phyloP scores from a whole-genome alignment of 37 sponge, comb jelly and placozoan species.

The Beroe ovata region DNA sequence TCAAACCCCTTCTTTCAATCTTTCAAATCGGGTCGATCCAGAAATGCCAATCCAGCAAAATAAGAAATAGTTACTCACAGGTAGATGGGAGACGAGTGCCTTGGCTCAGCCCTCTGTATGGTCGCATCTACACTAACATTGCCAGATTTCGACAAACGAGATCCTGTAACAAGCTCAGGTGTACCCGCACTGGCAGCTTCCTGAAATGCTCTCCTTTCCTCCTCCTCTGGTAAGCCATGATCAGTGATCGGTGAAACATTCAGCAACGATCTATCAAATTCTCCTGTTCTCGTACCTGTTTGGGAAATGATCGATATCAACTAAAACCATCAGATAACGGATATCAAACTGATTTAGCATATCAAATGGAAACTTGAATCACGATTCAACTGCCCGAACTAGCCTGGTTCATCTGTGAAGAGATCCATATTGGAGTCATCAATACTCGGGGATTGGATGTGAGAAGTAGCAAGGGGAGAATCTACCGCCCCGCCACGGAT shows the following conservation, averaged over 20 bases:
- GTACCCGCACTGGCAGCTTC: too few species aligned
- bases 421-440: constrained; percentile 58
- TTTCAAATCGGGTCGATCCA: too few species aligned
- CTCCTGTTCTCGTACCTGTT: neutral
- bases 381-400: too few species aligned
- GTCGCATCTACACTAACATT: neutral
- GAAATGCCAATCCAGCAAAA: too few species aligned
- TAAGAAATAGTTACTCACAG: too few species aligned
- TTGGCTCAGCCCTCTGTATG: neutral
- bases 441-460: neutral
- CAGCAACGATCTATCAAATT: constrained; percentile 24
- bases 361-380: too few species aligned
- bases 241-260: constrained; percentile 61
- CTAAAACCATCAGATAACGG: too few species aligned
- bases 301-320: too few species aligned
- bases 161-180: neutral
- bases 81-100: neutral
- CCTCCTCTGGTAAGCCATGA: neutral
- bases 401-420: constrained; percentile 1
- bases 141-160: neutral
- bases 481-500: neutral
- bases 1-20: too few species aligned
- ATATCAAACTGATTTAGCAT: too few species aligned
- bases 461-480: neutral
- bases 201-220: too few species aligned